These are phyloP conservation scores for Eurosta solidaginis DNA, from an alignment of 1,140 invertebrate species.

Conservation along the genomic window DNA sequence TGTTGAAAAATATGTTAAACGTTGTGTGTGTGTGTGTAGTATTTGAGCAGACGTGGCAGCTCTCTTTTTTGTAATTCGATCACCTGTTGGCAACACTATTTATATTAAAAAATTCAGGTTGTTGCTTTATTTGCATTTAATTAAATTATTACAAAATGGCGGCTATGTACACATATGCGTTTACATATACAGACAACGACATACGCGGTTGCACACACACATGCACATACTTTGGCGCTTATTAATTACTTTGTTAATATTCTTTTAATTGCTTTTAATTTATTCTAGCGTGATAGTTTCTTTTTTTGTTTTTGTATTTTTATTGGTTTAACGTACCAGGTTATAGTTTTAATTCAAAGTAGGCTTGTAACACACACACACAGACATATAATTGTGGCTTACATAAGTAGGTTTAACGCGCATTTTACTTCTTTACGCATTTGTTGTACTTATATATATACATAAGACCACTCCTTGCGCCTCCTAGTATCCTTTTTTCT, in stretches of 20 bases:
- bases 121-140: slow-evolving; percentile 6
- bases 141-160: slow-evolving; percentile 23
- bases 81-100: background rate
- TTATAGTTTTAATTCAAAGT: too few relatives aligned
- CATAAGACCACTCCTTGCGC: too few relatives aligned
- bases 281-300: background rate
- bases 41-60: too few relatives aligned
- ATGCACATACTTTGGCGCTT: background rate
- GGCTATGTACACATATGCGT: background rate
- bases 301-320: background rate
- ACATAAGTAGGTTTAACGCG: background rate
- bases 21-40: background rate
- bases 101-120: background rate
- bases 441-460: background rate
- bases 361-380: too few relatives aligned
- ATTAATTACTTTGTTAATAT: slow-evolving; percentile 27
- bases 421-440: background rate
- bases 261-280: slow-evolving; percentile 21
- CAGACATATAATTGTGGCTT: too few relatives aligned
- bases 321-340: too few relatives aligned
- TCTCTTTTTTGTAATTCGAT: too few relatives aligned
- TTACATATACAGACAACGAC: background rate
- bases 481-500: too few relatives aligned
- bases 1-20: background rate
- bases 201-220: background rate